These are phyloP conservation scores for Rhopalosiphum padi DNA, from an alignment of 1,140 invertebrate species.

Conservation along the genomic window DNA sequence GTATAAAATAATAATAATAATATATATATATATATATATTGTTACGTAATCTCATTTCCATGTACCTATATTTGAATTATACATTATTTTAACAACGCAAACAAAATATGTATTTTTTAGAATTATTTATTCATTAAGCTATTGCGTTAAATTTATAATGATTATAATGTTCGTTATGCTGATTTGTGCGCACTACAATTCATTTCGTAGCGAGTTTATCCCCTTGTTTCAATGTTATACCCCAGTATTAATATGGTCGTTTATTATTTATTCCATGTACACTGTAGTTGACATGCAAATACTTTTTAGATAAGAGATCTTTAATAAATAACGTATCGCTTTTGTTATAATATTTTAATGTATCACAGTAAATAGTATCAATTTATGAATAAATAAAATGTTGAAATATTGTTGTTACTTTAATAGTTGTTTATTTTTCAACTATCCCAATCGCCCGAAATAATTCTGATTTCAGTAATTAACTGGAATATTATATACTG, in stretches of 20 bases:
- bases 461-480: neutral
- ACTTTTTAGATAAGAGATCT: neutral
- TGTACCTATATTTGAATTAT: neutral
- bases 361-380: neutral
- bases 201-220: neutral
- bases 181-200: neutral
- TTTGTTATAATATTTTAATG: neutral
- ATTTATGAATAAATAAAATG: slow-evolving; percentile 18
- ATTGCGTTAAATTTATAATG: neutral
- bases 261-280: neutral
- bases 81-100: neutral
- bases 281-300: neutral
- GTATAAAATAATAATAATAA: neutral
- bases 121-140: slow-evolving; percentile 10
- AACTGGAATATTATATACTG: neutral
- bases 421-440: neutral
- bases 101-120: slow-evolving; percentile 11
- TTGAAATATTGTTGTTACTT: neutral
- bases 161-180: neutral
- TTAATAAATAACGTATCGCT: neutral
- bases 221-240: neutral
- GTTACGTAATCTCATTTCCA: neutral
- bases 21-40: neutral
- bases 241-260: neutral
- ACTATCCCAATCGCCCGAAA: neutral